Evolutionary conservation across 2,888 invertebrate genomes (phyloP).

Genomic region (Scaptomyza flava): DNA sequence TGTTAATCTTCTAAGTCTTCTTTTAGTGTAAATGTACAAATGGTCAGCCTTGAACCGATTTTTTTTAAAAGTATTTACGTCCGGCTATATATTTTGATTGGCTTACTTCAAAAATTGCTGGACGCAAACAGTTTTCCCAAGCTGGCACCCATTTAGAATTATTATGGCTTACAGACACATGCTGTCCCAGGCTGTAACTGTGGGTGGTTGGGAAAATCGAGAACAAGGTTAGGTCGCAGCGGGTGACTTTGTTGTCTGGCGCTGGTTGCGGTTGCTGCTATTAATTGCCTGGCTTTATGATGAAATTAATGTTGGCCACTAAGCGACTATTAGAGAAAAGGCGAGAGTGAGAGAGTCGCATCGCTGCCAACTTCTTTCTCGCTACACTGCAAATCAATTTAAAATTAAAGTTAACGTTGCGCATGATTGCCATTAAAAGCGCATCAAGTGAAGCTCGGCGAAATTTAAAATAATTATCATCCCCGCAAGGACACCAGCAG

Average conservation of each 20-base stretch:
- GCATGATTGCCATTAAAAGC: slow-evolving; percentile 66
- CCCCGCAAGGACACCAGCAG: slow-evolving; percentile 13
- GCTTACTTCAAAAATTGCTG: slow-evolving; percentile 4
- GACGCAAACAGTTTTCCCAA: not conserved
- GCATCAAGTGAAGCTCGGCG: slow-evolving; percentile 23
- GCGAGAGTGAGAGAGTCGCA: not conserved
- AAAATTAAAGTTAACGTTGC: slow-evolving; percentile 63
- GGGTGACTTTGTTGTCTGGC: slow-evolving; percentile 30
- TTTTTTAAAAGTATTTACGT: not conserved
- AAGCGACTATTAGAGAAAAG: slow-evolving; percentile 17
- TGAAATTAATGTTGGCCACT: slow-evolving; percentile 59
- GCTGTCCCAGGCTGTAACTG: slow-evolving; percentile 13
- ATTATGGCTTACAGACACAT: slow-evolving; percentile 22
- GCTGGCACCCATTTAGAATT: not conserved
- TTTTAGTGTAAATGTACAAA: too few relatives aligned
- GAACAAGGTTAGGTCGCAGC: slow-evolving; percentile 28
- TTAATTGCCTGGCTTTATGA: slow-evolving; percentile 67
- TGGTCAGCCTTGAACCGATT: not conserved
- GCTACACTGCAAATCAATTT: slow-evolving; percentile 53
- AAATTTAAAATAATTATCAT: slow-evolving; percentile 24
- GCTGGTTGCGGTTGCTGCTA: slow-evolving; percentile 51
- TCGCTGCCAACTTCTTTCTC: not conserved
- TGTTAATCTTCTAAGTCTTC: too few relatives aligned
- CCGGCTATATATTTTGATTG: not conserved
- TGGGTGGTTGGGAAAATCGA: slow-evolving; percentile 3